These are phyloP conservation scores for Etia nguti DNA, from an alignment of 2,113 vertebrate genomes.

Conservation along the genomic window DNA sequence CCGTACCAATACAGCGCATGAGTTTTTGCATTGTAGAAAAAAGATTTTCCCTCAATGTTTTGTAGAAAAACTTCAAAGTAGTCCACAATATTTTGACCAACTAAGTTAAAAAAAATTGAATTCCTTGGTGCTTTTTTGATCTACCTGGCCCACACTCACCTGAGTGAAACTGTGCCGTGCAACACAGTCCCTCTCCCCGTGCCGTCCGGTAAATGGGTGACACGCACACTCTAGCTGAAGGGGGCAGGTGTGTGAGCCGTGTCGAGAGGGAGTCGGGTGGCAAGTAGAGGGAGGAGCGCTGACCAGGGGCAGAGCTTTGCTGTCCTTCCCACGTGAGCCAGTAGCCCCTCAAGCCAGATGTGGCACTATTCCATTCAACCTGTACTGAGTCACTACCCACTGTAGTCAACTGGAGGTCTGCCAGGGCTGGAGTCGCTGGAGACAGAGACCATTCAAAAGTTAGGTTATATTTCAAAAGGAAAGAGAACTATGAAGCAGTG, in stretches of 20 bases:
- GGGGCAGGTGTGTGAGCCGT: constrained; percentile 67
- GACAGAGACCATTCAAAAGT: neutral
- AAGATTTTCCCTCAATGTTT: neutral
- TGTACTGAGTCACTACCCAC: constrained; percentile 72
- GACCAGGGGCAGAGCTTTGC: neutral
- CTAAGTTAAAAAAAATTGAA: neutral
- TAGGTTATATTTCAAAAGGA: neutral
- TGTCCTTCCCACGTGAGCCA: constrained; percentile 77
- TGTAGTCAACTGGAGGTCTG: constrained; percentile 72
- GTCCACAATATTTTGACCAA: neutral
- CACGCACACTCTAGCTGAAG: constrained; percentile 74
- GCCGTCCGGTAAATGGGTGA: constrained; percentile 75
- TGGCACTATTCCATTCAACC: constrained; percentile 76
- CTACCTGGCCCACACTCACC: constrained; percentile 51
- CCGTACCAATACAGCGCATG: neutral
- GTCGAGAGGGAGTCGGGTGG: constrained; percentile 69
- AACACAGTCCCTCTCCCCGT: constrained; percentile 75
- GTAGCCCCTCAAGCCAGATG: constrained; percentile 75
- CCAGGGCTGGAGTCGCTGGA: constrained; percentile 67
- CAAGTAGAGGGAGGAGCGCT: constrained; percentile 64
- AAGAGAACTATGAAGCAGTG: neutral
- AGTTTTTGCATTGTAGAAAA: neutral
- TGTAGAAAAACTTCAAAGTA: neutral
- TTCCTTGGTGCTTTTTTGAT: neutral
- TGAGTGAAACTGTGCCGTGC: constrained; percentile 64